Base-by-base conservation (phyloP, 1,140 invertebrate genomes). In the Sycobia sp. region DNA sequence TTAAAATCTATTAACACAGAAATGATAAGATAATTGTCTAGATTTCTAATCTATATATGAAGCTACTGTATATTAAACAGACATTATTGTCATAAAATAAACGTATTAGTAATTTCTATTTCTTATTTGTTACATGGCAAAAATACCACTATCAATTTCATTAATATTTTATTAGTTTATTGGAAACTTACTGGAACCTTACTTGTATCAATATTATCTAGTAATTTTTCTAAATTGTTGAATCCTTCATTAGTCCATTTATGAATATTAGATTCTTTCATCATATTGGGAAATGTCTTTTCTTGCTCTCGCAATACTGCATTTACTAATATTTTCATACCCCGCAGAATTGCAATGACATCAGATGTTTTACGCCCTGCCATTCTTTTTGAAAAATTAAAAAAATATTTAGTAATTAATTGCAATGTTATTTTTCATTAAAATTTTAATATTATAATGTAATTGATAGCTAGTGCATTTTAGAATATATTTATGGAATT, bases 181-280 rank as follows among this genome's bases (percentile, higher is more conserved):
- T 57, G 25, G 65, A 71, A 74, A 82, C 80, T 82, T 79, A 82
- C 80, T 69, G 80, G 73, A 73, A 79, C 60, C 69, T 82, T 79
- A 77, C 71, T 81, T 76, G 74, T 73, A 69, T 81, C 70, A 67
- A 76, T 69, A 11, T 76, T 67, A n/a, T 51, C 69, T 0, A 78
- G 57, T 68, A 72, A 76, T 50, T 68, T 67, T 20, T 67, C 64
- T 10, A 65, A 59, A 22, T 67, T 43, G 59, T 70, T 72, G 8
- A 78, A 50, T 51, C 67, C 69, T 11, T 75, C 65, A 22, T 77
- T 65, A 2, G 68, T 68, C 0, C 61, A 41, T 34, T 54, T 57
- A 73, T 73, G 75, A n/a, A 81, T 43, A 68, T 70, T 79, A 16
- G 1, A 20, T 67, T 78, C 65, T 66, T 69, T 72, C 8, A 79